phyloP scores from a whole-genome alignment of 2,797 vertebrate species.

The Alcedo atthis region DNA sequence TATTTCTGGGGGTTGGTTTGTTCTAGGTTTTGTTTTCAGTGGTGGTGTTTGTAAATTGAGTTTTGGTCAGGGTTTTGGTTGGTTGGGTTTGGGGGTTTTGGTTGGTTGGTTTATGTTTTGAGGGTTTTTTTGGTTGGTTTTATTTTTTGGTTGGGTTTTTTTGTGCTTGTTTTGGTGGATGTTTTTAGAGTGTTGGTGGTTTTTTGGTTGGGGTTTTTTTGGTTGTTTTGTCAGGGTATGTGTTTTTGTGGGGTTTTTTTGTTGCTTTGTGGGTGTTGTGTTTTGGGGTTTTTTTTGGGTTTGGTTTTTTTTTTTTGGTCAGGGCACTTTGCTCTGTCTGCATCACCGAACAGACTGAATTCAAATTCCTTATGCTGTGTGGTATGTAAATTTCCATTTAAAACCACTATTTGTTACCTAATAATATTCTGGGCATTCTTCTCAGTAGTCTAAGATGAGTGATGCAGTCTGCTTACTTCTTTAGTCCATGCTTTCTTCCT shows the following conservation, averaged over 20 bases:
- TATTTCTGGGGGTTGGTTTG: background rate
- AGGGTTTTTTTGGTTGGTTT: background rate
- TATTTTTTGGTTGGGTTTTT: background rate
- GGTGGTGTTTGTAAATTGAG: background rate
- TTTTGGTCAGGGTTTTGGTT: background rate
- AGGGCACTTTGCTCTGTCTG: background rate
- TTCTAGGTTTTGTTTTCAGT: background rate
- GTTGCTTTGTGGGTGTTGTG: too few species aligned
- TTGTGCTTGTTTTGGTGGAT: background rate
- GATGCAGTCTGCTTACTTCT: background rate
- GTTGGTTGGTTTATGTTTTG: too few species aligned
- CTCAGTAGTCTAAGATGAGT: background rate
- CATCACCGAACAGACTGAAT: background rate
- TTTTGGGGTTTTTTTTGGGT: background rate
- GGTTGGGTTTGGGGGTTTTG: background rate
- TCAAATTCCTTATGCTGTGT: background rate
- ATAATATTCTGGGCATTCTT: background rate
- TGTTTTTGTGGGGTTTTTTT: background rate
- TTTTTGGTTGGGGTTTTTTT: background rate
- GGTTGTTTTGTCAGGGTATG: background rate
- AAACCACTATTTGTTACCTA: background rate
- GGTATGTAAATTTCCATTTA: background rate
- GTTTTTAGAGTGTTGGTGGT: too few species aligned
- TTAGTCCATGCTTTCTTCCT: background rate
- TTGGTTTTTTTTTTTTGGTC: background rate